These are phyloP conservation scores for Philopotamus ludificatus DNA, from an alignment of 1,140 invertebrate species.

Conservation along the genomic window DNA sequence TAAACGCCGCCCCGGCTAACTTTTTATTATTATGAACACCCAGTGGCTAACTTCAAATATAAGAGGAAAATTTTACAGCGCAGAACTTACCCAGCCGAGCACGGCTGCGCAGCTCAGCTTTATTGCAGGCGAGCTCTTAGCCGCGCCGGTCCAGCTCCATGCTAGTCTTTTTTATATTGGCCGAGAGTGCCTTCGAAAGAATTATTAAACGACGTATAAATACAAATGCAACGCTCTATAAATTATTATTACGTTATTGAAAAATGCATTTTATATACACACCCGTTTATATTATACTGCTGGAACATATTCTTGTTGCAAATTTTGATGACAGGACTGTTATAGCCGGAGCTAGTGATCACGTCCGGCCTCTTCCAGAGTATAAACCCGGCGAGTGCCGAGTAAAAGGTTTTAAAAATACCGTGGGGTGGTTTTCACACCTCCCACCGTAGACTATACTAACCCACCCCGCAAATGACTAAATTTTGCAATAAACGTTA, in stretches of 20 bases:
- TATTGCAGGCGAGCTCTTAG: conserved; percentile 9
- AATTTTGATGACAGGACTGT: no score
- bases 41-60: conserved; percentile 29
- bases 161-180: no score
- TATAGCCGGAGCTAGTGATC: no score
- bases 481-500: no score
- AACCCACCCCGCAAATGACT: neutral
- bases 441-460: neutral
- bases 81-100: no score
- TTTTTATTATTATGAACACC: conserved; percentile 37
- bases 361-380: conserved; percentile 13
- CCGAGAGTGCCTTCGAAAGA: no score
- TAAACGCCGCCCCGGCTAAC: conserved; percentile 30
- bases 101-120: neutral
- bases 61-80: conserved; percentile 32
- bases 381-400: conserved; percentile 9
- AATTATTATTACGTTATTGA: no score
- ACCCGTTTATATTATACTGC: no score
- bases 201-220: no score
- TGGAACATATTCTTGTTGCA: conserved; percentile 1
- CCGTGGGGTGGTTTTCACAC: conserved; percentile 9
- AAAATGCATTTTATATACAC: no score
- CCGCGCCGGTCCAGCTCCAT: neutral
- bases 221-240: no score
- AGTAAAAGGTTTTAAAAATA: conserved; percentile 22